Evolutionary conservation across 2,797 vertebrate genomes (phyloP), one percentile per base, ranked within the genome.

Genomic region (Chelonia mydas): DNA sequence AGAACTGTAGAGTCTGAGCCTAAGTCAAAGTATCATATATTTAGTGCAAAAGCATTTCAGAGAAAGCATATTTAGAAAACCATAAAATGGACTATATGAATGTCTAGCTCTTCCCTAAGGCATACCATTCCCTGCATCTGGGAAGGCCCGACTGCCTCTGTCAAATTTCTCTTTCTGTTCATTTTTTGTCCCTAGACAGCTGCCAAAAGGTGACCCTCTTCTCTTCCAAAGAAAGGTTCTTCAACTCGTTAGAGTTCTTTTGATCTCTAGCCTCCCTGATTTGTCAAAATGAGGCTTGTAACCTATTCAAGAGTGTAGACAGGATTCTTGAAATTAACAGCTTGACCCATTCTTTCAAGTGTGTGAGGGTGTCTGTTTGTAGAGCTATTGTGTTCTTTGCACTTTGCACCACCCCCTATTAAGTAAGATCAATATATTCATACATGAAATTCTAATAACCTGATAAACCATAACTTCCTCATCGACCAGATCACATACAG

Each of bases 31-130:
- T 84, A 81, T 1, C 54, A 15, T 88, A 90, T 85, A 83, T 92
- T 82, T 86, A 94, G 85, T 94, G 81, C 88, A 93, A 95, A 91
- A 72, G 55, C 74, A 37, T 94, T 90, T 33, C n/a, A 77, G 15
- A 86, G 88, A 93, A 49, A 33, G 68, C 33, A 12, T 6, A 86
- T 25, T 7, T 23, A 88, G 83, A 72, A 3, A 83, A 51, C 37
- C 92, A 86, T 94, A 90, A 57, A 31, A 23, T 45, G 15, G n/a
- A 85, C 37, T 68, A 11, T 61, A 83, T 10, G n/a, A 6, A 7
- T 91, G 37, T 79, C 83, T 95, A 47, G 54, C 33, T 90, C 82
- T 76, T 92, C 88, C 72, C 55, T 80, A 77, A 87, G 16, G 55
- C 89, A 96, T 94, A 87, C 17, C 0, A 0, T n/a, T 89, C 25